Evolutionary conservation across 2,113 vertebrate genomes (phyloP).

Genomic region (Propithecus coquereli): DNA sequence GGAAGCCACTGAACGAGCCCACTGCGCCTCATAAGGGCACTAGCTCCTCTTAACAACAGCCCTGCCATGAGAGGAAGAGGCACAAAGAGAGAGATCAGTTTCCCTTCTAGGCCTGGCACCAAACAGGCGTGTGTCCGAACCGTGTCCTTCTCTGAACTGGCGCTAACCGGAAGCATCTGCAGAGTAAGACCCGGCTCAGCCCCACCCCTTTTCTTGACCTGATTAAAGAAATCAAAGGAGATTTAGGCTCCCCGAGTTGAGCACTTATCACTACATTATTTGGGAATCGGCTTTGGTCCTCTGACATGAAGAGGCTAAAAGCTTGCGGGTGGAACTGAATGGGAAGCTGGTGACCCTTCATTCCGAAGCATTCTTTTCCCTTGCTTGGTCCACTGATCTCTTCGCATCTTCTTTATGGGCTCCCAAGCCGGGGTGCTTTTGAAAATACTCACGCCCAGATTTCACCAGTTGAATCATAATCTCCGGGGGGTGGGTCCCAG

Average conservation of each 20-base stretch:
- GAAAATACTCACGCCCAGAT: background rate
- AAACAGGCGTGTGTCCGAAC: background rate
- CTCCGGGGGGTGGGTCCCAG: background rate
- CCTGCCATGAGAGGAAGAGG: background rate
- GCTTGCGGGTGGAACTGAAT: background rate
- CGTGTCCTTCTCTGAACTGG: background rate
- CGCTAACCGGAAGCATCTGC: background rate
- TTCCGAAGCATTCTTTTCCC: background rate
- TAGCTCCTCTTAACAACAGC: background rate
- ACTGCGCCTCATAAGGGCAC: conserved; percentile 3
- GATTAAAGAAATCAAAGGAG: conserved; percentile 15
- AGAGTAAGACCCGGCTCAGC: background rate
- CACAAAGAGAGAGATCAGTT: conserved; percentile 49
- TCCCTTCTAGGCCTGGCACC: background rate
- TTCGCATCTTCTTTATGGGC: background rate
- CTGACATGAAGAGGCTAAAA: background rate
- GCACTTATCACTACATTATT: background rate
- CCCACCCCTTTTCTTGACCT: conserved; percentile 30
- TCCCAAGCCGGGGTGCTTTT: background rate
- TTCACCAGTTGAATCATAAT: background rate
- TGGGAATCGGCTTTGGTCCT: background rate
- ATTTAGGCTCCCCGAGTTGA: background rate
- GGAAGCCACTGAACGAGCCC: conserved; percentile 51
- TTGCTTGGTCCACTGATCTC: background rate
- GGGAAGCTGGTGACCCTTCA: background rate